A percentile compares a stretch with the other conserved stretches of the same genome.
phyloP scores from a whole-genome alignment of 2,888 invertebrate species.

The Drosophila fulvimacula region DNA sequence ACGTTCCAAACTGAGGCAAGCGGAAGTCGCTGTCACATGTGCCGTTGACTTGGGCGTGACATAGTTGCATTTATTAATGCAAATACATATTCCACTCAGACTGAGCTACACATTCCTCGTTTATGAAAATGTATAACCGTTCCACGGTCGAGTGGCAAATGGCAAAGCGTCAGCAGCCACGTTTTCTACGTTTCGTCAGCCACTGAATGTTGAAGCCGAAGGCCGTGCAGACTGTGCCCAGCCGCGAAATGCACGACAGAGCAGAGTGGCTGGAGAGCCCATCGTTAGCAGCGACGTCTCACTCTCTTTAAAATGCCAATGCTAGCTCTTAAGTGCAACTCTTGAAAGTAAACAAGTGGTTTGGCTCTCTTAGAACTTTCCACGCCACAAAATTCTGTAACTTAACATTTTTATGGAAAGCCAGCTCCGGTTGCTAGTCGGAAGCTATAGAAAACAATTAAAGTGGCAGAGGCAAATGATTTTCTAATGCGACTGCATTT shows the following conservation, averaged over 20 bases:
- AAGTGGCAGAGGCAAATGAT: conserved; percentile 49
- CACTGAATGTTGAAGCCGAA: conserved; percentile 50
- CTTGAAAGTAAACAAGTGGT: conserved; percentile 23
- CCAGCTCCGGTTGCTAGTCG: conserved; percentile 33
- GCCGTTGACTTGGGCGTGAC: conserved; percentile 72
- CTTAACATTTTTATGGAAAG: conserved; percentile 5
- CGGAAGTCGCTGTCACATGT: conserved; percentile 70
- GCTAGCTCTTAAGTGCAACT: conserved; percentile 21
- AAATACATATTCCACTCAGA: conserved; percentile 58
- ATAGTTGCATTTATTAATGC: conserved; percentile 79
- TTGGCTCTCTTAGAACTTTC: conserved; percentile 32
- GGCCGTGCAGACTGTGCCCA: conserved; percentile 31
- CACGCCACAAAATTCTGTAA: conserved; percentile 28
- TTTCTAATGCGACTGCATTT: conserved; percentile 60
- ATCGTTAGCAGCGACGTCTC: background rate
- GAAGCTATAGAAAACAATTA: conserved; percentile 72
- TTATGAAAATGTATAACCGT: conserved; percentile 71
- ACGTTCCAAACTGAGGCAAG: conserved; percentile 40
- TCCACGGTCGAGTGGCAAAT: conserved; percentile 54
- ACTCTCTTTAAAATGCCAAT: conserved; percentile 12
- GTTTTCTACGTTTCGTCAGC: conserved; percentile 41
- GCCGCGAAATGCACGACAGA: conserved; percentile 9
- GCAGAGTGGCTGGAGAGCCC: conserved; percentile 2
- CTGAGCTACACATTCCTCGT: conserved; percentile 49
- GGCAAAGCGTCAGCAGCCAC: conserved; percentile 37